phyloP scores from a whole-genome alignment of 2,888 invertebrate species.

The Eulithis prunata region DNA sequence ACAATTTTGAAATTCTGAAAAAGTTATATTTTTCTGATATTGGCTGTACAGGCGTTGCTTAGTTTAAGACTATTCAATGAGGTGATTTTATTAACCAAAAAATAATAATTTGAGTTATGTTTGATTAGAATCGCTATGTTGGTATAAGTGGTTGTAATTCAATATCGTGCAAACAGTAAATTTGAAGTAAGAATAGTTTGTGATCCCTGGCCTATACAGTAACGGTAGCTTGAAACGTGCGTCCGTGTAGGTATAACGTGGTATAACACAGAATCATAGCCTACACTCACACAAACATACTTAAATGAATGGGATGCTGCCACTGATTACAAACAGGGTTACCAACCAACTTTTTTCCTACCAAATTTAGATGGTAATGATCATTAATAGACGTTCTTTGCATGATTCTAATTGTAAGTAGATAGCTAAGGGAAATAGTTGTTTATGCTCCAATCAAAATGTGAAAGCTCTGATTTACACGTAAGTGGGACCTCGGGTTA shows the following conservation, averaged over 20 bases:
- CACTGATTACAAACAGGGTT: constrained; percentile 65
- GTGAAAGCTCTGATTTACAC: constrained; percentile 55
- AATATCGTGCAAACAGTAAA: constrained; percentile 45
- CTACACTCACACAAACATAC: constrained; percentile 44
- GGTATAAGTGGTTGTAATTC: constrained; percentile 57
- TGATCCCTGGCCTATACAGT: constrained; percentile 55
- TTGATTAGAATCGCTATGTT: background rate
- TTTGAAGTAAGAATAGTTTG: constrained; percentile 56
- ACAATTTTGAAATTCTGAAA: too few relatives aligned
- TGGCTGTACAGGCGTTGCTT: too few relatives aligned
- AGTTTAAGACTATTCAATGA: too few relatives aligned
- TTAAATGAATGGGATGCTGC: constrained; percentile 75
- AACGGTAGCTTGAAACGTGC: constrained; percentile 65
- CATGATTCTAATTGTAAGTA: constrained; percentile 37
- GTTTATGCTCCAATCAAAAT: constrained; percentile 48
- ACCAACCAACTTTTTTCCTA: constrained; percentile 43
- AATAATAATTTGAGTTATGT: background rate
- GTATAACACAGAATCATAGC: constrained; percentile 44
- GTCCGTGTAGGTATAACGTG: constrained; percentile 36
- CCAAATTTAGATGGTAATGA: constrained; percentile 38
- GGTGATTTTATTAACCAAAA: too few relatives aligned
- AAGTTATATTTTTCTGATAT: too few relatives aligned
- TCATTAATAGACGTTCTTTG: constrained; percentile 32
- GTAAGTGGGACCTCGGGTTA: constrained; percentile 42
- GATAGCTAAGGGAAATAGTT: constrained; percentile 37